Evolutionary conservation across 2,113 vertebrate species (phyloP).

Genomic region (Eurypyga helias): DNA sequence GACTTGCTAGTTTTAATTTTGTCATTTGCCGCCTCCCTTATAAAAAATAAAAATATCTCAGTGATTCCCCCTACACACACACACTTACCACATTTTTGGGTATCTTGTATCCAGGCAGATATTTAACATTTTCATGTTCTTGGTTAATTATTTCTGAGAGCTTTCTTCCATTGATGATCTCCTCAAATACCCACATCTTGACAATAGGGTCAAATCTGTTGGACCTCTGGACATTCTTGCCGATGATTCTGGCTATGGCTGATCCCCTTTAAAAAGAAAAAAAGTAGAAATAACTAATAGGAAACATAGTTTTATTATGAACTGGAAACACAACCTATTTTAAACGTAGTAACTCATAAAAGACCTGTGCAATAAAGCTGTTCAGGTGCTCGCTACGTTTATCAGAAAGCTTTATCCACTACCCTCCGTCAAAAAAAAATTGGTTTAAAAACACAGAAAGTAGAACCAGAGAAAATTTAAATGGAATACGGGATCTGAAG

Average conservation of each 20-base stretch:
- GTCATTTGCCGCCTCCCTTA: not conserved
- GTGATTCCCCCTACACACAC: not conserved
- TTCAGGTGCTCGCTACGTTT: not conserved
- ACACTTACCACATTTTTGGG: conserved; percentile 82
- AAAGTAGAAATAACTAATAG: not conserved
- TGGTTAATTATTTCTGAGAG: conserved; percentile 85
- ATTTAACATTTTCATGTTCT: conserved; percentile 86
- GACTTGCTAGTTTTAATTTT: not conserved
- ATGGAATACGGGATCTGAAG: not conserved
- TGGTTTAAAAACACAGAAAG: not conserved
- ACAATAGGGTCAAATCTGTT: conserved; percentile 81
- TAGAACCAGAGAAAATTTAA: not conserved
- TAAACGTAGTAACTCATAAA: not conserved
- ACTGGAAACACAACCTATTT: not conserved
- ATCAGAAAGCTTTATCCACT: not conserved
- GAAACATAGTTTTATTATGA: not conserved
- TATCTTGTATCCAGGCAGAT: conserved; percentile 83
- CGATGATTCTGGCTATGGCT: conserved; percentile 84
- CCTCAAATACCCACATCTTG: conserved; percentile 90
- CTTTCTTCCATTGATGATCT: conserved; percentile 78
- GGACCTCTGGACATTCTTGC: conserved; percentile 78
- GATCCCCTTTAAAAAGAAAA: conserved; percentile 75
- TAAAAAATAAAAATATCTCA: not conserved
- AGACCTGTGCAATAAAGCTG: not conserved
- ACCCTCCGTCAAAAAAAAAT: not conserved